Evolutionary conservation across 2,797 vertebrate species (phyloP).

Genomic region (Tragelaphus oryx): DNA sequence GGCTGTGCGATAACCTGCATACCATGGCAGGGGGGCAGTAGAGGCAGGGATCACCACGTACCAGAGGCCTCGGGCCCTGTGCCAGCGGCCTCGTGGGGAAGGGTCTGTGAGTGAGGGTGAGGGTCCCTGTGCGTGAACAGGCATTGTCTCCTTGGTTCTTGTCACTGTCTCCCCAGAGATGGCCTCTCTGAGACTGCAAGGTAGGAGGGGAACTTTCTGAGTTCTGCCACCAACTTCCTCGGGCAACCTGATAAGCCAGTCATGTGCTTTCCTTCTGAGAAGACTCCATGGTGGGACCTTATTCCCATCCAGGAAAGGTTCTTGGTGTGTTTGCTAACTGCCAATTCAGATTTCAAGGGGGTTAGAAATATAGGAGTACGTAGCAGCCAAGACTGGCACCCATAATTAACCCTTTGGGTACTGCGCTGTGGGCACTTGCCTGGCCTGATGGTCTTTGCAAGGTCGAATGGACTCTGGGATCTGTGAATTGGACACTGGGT

Average conservation of each 20-base stretch:
- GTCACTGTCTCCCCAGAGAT: background rate
- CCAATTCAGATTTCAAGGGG: background rate
- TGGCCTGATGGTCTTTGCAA: background rate
- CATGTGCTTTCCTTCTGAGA: background rate
- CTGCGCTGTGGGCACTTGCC: background rate
- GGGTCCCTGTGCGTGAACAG: background rate
- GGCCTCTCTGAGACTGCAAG: background rate
- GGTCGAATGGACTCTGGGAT: background rate
- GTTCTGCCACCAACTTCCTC: background rate
- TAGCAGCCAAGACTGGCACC: background rate
- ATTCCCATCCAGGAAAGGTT: background rate
- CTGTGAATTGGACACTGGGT: background rate
- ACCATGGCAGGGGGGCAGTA: rapidly evolving
- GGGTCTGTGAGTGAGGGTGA: background rate
- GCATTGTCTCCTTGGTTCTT: background rate
- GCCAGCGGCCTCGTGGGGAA: background rate
- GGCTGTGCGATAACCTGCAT: background rate
- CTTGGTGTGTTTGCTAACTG: background rate
- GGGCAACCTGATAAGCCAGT: background rate
- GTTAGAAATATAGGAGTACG: background rate
- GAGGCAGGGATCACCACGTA: too few species aligned
- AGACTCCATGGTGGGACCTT: background rate
- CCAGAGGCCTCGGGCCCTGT: background rate
- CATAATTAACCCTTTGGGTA: background rate
- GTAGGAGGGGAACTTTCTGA: background rate